A percentile compares a stretch with the other conserved stretches of the same genome.
phyloP scores from a whole-genome alignment of 2,797 vertebrate species.

The Arrhamphus sclerolepis region DNA sequence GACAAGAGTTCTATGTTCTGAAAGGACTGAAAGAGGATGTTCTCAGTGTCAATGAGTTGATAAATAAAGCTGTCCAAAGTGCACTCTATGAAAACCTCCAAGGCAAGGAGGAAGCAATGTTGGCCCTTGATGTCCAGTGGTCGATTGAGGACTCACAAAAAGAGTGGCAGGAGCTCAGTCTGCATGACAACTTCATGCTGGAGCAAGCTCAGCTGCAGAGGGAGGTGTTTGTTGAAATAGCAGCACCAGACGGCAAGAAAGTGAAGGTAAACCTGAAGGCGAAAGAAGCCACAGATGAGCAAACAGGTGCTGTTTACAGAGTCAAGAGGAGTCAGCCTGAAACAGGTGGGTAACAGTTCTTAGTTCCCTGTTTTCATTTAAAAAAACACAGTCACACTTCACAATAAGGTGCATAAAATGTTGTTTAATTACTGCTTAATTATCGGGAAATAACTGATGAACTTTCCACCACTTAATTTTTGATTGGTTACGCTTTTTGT shows the following conservation, averaged over 20 bases:
- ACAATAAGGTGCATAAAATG: no score
- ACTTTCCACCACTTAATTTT: no score
- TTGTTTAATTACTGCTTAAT: no score
- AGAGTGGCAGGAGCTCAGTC: slow-evolving; percentile 48
- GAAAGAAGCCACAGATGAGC: slow-evolving; percentile 29
- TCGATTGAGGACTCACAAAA: slow-evolving; percentile 7
- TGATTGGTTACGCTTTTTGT: no score
- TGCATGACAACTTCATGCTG: slow-evolving; percentile 52
- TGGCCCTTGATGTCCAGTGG: slow-evolving; percentile 62
- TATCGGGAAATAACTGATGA: no score
- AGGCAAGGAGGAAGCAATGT: slow-evolving; percentile 42
- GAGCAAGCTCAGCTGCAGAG: slow-evolving; percentile 24
- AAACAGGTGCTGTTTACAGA: slow-evolving; percentile 33
- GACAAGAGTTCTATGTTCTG: slow-evolving; percentile 36
- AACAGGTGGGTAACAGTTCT: slow-evolving; percentile 8
- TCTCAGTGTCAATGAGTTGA: slow-evolving; percentile 42
- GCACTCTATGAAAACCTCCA: slow-evolving; percentile 22
- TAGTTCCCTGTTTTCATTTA: background rate
- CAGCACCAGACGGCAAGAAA: background rate
- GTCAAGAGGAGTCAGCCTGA: slow-evolving; percentile 46
- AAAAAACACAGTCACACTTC: no score
- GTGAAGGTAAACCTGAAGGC: slow-evolving; percentile 37
- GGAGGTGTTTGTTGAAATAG: background rate
- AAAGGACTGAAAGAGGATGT: slow-evolving; percentile 69
- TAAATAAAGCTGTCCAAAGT: slow-evolving; percentile 33